Base-by-base conservation (phyloP, 2,113 vertebrate genomes). In the Calonectris borealis region DNA sequence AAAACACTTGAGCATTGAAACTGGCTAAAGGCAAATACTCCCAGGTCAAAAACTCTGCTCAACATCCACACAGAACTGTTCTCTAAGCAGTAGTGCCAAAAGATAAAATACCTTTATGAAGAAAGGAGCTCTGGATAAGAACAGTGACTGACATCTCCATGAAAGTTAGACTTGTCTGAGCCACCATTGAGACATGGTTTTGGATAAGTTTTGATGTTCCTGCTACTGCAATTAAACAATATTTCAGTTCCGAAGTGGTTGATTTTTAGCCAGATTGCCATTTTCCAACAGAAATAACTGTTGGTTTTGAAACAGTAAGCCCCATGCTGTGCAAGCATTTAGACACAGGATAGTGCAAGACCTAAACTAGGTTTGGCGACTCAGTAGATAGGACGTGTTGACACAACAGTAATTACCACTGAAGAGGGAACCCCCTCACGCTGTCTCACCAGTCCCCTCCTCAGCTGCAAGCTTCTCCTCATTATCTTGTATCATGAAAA, bases 171-270 rank as follows among this genome's bases (percentile, higher is more conserved):
- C 52, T 85, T 48, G 13, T 29, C 70, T 34, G 31, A 73, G 38
- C 66, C 1, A 1, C 42, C 25, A 8, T 1, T 20, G 21, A 49
- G 52, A 68, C 31, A 13, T 2, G 1, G 44, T 4, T 66, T 49
- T 57, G 34, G 46, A 68, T 77, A 60, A 54, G 31, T 49, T 54
- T 4, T 44, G 19, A 42, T 42, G 48, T 38, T 90, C 26, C 77
- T 61, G 27, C 64, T 78, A 22, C 52, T 66, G n/a, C 40, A 71
- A 64, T 60, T 57, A 24, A 80, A 49, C 40, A n/a, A 5, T 16
- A 21, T 52, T 70, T 48, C 51, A 24, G 13, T 82, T 36, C 21
- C 2, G 1, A 48, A 71, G 19, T 13, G 26, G 21, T 1, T 54
- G 44, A 36, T 29, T 48, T 86, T 58, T 34, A 54, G 68, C 19